Base-by-base conservation (phyloP, 2,797 vertebrate species). In the Enteromius viviparus region DNA sequence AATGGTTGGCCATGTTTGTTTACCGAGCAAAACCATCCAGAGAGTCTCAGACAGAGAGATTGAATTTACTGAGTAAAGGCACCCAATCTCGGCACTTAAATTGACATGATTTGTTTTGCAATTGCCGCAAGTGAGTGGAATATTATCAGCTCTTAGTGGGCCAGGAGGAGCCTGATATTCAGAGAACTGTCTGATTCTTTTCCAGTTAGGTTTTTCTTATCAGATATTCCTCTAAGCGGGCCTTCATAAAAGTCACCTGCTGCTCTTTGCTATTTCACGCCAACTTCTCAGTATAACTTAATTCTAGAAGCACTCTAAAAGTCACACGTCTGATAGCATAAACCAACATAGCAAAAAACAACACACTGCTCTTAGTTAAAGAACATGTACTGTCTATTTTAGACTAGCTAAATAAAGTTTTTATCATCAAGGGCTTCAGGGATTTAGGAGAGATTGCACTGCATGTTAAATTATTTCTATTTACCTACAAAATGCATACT, bases 111-210 rank as follows among this genome's bases (percentile, higher is more conserved):
- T 92, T 85, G 49, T 88, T 92, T 91, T 91, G 88, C 89, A 92
- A 93, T 92, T 89, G 88, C 86, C 84, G 85, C 76, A 77, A 90
- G 90, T 89, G 89, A 93, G 88, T 89, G 87, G 84, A 92, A 92
- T 90, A 89, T 89, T 91, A 93, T 91, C 88, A 88, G 91, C 85
- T 90, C 37, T 85, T 88, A 78, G 82, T 85, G 66, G 86, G 85
- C 87, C 83, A 29, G 32, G 81, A 79, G 85, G 75, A 89, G 88
- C 85, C 37, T 72, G 75, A 84, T 86, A 90, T 74, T 74, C 62
- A 66, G 49, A 85, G 75, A 87, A 80, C 80, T 76, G 77, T 49
- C 76, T 70, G 72, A 65, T 86, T 82, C 85, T 85, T 90, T 88
- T 62, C 64, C 58, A 45, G 58, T 80, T 81, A 75, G 68, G 71